Base-by-base conservation (phyloP, 2,113 vertebrate species). In the Sakesphorus luctuosus region DNA sequence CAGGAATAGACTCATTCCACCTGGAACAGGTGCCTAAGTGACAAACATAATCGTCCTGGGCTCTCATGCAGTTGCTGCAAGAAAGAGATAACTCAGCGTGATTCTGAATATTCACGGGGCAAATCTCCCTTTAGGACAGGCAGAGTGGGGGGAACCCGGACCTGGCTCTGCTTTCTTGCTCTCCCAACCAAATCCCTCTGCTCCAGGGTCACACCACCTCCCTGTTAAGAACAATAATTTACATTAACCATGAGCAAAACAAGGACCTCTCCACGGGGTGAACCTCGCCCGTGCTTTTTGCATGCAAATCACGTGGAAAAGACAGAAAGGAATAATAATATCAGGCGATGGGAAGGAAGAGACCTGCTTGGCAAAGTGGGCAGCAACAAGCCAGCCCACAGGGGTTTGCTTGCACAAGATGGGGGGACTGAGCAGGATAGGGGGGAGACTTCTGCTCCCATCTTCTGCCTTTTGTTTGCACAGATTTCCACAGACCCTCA, bases 91-190 rank as follows among this genome's bases (percentile, higher is more conserved):
- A 20, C 18, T 53, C 24, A 1, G 44, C 4, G 4, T 3, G 23
- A 58, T 12, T 35, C 35, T 28, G 47, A 47, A 36, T 14, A 58
- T 29, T 15, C n/a, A n/a, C 0, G 1, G 46, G 55, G 7, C 0
- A 0, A 89, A 53, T 23, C 47, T 65, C 8, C 26, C 69, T 61
- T 61, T 4, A 7, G 16, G 72, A 61, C 1, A 2, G 29, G 26
- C 56, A 49, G 14, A 9, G 31, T 11, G 3, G 14, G 21, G 50
- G 9, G 7, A 69, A 53, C 13, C 31, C 8, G 28, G 47, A 53
- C 56, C 20, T 11, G 16, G 40, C 47, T 11, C 31, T 8, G 36
- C 61, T 49, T 12, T 87, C 55, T 82, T 31, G 52, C 66, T 79
- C 38, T 31, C 67, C 36, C 58, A 53, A 19, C 10, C 53, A 78